These are phyloP conservation scores for Ctenoplectra terminalis DNA, from an alignment of 1,140 invertebrate genomes.

Conservation along the genomic window DNA sequence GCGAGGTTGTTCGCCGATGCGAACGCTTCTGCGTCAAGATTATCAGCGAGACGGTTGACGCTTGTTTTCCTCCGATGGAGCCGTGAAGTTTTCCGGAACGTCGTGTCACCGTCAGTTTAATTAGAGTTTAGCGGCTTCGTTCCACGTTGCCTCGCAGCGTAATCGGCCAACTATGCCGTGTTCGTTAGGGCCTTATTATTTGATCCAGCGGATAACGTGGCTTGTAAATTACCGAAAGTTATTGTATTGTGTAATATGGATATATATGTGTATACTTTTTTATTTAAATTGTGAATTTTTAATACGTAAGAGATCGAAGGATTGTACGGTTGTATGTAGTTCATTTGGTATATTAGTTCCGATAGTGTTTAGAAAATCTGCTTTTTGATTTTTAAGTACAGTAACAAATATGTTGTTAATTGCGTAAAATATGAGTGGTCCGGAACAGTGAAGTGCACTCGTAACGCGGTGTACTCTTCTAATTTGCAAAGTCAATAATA, in stretches of 20 bases:
- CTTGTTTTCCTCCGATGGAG: constrained; percentile 22
- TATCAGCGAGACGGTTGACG: constrained; percentile 2
- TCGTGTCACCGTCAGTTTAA: constrained; percentile 26
- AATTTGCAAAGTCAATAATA: constrained; percentile 27
- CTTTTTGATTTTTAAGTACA: not conserved
- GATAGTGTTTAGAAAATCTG: too few species aligned
- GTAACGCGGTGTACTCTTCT: constrained; percentile 4
- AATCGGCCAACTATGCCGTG: not conserved
- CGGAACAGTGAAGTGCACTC: not conserved
- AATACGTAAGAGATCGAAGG: too few species aligned
- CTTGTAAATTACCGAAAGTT: not conserved
- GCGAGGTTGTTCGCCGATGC: not conserved
- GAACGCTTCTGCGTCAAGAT: constrained; percentile 16
- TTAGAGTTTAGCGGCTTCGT: constrained; percentile 34
- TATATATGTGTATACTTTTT: too few species aligned
- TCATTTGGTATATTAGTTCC: too few species aligned
- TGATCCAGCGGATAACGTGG: not conserved
- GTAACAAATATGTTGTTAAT: not conserved
- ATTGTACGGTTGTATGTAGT: too few species aligned
- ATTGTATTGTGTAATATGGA: not conserved
- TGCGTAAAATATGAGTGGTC: not conserved
- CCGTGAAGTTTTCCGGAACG: constrained; percentile 13
- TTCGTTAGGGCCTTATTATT: not conserved
- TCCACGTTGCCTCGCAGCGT: not conserved
- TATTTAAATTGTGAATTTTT: too few species aligned